phyloP scores from a whole-genome alignment of 1,140 invertebrate genomes.

The Drosophila melanica region DNA sequence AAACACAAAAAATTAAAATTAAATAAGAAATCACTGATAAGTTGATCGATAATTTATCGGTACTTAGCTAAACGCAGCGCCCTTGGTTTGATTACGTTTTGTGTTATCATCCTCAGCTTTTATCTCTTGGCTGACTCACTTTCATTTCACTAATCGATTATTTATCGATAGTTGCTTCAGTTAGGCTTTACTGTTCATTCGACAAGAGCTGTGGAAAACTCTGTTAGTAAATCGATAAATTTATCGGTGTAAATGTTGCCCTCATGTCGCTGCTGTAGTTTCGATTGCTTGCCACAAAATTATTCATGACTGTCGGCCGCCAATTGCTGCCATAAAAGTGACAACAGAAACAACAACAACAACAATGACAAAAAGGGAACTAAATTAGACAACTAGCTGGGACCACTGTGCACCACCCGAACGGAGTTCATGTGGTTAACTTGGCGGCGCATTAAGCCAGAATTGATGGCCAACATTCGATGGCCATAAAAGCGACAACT shows the following conservation, averaged over 20 bases:
- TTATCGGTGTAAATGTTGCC: slow-evolving; percentile 2
- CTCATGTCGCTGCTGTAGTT: background rate
- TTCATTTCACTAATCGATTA: background rate
- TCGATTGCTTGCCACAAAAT: slow-evolving; percentile 11
- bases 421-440: slow-evolving; percentile 30
- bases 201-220: background rate
- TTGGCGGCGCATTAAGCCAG: slow-evolving; percentile 55
- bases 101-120: too few species aligned
- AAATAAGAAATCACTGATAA: slow-evolving; percentile 2
- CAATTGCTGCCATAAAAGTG: slow-evolving; percentile 49
- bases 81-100: too few species aligned
- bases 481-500: slow-evolving; percentile 51
- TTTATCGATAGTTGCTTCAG: background rate
- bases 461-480: slow-evolving; percentile 63
- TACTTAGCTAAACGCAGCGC: background rate
- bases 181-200: slow-evolving; percentile 4
- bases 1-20: background rate
- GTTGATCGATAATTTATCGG: slow-evolving; percentile 22
- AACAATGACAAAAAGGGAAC: background rate
- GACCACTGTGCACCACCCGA: slow-evolving; percentile 12
- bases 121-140: too few species aligned
- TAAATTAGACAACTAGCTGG: slow-evolving; percentile 17
- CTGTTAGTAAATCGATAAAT: background rate
- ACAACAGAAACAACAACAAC: slow-evolving; percentile 18
- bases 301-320: slow-evolving; percentile 39